Percentiles rank a stretch among this genome's conserved stretches.
Evolutionary conservation across 2,888 invertebrate genomes (phyloP).

Genomic region (Heteropelma amictum): DNA sequence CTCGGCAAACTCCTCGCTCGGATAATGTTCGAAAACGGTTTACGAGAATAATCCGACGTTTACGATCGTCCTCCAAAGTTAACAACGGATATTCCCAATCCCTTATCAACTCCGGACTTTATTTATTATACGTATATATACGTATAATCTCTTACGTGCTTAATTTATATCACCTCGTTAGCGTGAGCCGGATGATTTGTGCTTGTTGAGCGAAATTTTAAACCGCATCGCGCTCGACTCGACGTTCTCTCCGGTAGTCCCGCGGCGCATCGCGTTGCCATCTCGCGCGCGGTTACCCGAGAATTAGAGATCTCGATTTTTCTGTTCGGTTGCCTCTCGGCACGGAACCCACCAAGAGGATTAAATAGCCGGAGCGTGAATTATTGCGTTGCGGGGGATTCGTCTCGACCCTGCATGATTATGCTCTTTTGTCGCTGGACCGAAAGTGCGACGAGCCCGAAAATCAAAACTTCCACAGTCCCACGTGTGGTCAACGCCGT

Average conservation of each 20-base stretch:
- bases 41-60: constrained; percentile 22
- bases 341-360: constrained; percentile 11
- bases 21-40: background rate
- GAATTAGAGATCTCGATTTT: constrained; percentile 52
- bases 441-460: constrained; percentile 33
- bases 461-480: background rate
- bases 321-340: constrained; percentile 21
- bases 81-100: constrained; percentile 15
- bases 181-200: constrained; percentile 31
- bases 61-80: constrained; percentile 12
- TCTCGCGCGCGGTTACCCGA: constrained; percentile 23
- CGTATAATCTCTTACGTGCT: constrained; percentile 27
- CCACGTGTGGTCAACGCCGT: constrained; percentile 28
- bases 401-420: constrained; percentile 11
- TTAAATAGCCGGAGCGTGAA: constrained; percentile 53
- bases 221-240: constrained; percentile 3
- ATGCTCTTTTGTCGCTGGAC: constrained; percentile 31
- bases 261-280: constrained; percentile 9
- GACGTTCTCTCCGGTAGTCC: constrained; percentile 41
- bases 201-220: constrained; percentile 46
- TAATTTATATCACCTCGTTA: constrained; percentile 29
- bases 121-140: too few species aligned
- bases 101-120: constrained; percentile 22
- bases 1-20: background rate
- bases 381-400: constrained; percentile 37